These are phyloP conservation scores for Alouatta caraya DNA, from an alignment of 2,797 vertebrate genomes.

Conservation along the genomic window DNA sequence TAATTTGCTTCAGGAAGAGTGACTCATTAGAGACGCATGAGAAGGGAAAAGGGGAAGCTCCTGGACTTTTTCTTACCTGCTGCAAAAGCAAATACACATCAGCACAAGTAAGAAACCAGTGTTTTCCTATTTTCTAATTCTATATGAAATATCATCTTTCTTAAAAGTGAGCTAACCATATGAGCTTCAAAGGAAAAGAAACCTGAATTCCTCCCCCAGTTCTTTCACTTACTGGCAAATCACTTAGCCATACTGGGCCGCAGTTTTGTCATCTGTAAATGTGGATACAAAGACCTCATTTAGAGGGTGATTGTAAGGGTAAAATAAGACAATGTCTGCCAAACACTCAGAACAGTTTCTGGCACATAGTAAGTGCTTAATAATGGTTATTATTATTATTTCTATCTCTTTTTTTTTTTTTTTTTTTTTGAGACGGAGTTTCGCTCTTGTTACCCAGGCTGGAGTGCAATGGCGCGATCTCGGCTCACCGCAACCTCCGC, in stretches of 20 bases:
- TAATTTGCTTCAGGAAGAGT: not conserved
- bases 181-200: constrained; percentile 45
- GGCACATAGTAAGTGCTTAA: not conserved
- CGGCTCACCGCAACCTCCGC: too few species aligned
- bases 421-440: too few species aligned
- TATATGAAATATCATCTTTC: not conserved
- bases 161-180: not conserved
- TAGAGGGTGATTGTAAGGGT: not conserved
- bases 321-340: not conserved
- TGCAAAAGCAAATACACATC: not conserved
- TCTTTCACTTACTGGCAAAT: not conserved
- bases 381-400: not conserved
- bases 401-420: not conserved
- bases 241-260: not conserved
- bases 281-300: not conserved
- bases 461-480: too few species aligned
- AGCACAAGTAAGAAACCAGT: not conserved
- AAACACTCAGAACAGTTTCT: not conserved
- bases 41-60: not conserved
- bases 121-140: not conserved
- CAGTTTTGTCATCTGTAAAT: not conserved
- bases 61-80: not conserved
- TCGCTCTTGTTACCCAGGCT: too few species aligned
- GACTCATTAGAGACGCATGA: not conserved
- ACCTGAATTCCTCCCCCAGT: not conserved